Percentiles rank a stretch among this genome's conserved stretches.
These are phyloP conservation scores for Notothenia coriiceps DNA, from an alignment of 2,113 vertebrate species.

Conservation along the genomic window DNA sequence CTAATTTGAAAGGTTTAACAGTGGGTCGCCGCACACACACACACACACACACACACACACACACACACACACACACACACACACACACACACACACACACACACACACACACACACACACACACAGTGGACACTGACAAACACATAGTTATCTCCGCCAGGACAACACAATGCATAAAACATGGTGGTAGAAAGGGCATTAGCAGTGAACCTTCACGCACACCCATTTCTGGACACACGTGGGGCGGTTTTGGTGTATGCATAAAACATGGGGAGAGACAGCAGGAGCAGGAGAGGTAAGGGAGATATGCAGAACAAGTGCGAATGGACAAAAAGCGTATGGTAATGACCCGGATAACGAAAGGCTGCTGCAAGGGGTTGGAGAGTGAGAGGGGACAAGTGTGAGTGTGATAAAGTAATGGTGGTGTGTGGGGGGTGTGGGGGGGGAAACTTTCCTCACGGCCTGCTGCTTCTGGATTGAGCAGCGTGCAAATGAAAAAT, in stretches of 20 bases:
- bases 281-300: conserved; percentile 52
- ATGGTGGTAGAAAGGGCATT: conserved; percentile 58
- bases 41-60: background rate
- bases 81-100: conserved; percentile 10
- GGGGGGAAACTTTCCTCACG: conserved; percentile 70
- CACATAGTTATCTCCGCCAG: conserved; percentile 21
- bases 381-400: conserved; percentile 45
- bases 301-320: conserved; percentile 72
- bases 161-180: conserved; percentile 67
- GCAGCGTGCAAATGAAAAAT: conserved; percentile 78
- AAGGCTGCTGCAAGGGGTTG: conserved; percentile 56
- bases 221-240: conserved; percentile 54
- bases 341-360: conserved; percentile 78
- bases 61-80: conserved; percentile 3
- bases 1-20: conserved; percentile 66
- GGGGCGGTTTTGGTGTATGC: conserved; percentile 55
- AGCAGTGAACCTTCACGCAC: conserved; percentile 47
- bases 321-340: conserved; percentile 70
- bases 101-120: conserved; percentile 28
- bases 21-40: background rate
- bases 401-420: conserved; percentile 63
- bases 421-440: conserved; percentile 39
- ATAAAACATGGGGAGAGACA: conserved; percentile 73
- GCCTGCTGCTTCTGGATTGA: conserved; percentile 73
- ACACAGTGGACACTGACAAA: no score